Conservation (phyloP, 2,797 vertebrate genomes). For the Scarus forsteni region DNA sequence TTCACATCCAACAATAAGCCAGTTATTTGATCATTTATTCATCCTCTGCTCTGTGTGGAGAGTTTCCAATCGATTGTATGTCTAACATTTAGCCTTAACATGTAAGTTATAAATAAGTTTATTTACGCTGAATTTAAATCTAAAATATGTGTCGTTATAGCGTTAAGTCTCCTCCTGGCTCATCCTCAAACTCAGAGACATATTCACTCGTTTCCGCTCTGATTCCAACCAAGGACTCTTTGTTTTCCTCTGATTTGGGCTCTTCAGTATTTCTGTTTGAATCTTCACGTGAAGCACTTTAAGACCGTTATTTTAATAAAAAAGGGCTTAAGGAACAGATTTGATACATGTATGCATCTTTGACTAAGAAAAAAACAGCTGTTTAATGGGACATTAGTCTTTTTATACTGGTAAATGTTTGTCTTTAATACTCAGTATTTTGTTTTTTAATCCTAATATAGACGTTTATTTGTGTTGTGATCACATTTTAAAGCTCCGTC, state of each 20-base stretch:
- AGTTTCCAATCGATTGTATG: conserved; percentile 30
- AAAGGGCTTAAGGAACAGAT: conserved; percentile 69
- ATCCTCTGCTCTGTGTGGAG: conserved; percentile 43
- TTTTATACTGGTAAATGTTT: conserved; percentile 66
- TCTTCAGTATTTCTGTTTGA: conserved; percentile 36
- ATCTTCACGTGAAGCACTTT: conserved; percentile 68
- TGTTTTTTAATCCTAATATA: conserved; percentile 45
- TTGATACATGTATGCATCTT: conserved; percentile 60
- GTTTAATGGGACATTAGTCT: conserved; percentile 49
- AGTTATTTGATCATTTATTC: conserved; percentile 39
- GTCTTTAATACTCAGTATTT: conserved; percentile 59
- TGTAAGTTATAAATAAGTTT: conserved; percentile 40
- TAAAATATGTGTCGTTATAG: conserved; percentile 1
- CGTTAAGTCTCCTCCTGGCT: conserved; percentile 16
- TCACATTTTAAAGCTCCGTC: conserved; percentile 39
- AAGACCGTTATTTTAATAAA: conserved; percentile 60
- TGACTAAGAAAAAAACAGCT: conserved; percentile 45
- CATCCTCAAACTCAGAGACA: conserved; percentile 28
- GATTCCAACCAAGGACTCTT: conserved; percentile 36
- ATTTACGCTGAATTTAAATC: conserved; percentile 29
- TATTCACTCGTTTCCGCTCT: conserved; percentile 9
- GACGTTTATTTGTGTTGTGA: conserved; percentile 49
- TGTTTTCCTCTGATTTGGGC: conserved; percentile 31
- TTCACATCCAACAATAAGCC: conserved; percentile 16
- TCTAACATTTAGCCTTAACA: conserved; percentile 48